phyloP scores from a whole-genome alignment of 1,140 invertebrate genomes.

The Tetragnatha versicolor region DNA sequence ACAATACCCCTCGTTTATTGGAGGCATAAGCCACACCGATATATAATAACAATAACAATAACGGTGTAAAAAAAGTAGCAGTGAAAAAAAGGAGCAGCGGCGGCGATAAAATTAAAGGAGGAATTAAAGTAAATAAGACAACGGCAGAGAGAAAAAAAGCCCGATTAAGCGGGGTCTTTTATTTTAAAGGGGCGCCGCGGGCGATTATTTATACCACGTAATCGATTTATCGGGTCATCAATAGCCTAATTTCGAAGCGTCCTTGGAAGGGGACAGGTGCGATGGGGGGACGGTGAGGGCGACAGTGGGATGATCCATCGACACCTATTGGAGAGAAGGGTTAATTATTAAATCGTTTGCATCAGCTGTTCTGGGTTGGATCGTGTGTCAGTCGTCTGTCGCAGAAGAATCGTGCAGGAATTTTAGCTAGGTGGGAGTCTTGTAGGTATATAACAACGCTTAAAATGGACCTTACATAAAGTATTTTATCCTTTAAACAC shows the following conservation, averaged over 20 bases:
- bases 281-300: background rate
- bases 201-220: conserved; percentile 37
- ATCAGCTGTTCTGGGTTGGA: no score
- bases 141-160: background rate
- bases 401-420: no score
- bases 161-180: conserved; percentile 17
- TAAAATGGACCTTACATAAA: no score
- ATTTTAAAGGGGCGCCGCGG: conserved; percentile 1
- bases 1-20: conserved; percentile 41
- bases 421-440: no score
- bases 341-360: no score
- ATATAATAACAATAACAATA: background rate
- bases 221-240: conserved; percentile 39
- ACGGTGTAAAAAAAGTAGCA: background rate
- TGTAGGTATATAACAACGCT: no score
- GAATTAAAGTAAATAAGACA: background rate
- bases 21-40: background rate
- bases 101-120: conserved; percentile 12
- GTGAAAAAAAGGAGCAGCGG: background rate
- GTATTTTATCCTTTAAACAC: no score
- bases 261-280: background rate
- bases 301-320: background rate
- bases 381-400: no score
- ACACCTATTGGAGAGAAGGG: no score
- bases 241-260: conserved; percentile 38